A percentile compares a stretch with the other conserved stretches of the same genome.
These are phyloP conservation scores for Carassius auratus DNA, from an alignment of 2,113 vertebrate species.

Conservation along the genomic window DNA sequence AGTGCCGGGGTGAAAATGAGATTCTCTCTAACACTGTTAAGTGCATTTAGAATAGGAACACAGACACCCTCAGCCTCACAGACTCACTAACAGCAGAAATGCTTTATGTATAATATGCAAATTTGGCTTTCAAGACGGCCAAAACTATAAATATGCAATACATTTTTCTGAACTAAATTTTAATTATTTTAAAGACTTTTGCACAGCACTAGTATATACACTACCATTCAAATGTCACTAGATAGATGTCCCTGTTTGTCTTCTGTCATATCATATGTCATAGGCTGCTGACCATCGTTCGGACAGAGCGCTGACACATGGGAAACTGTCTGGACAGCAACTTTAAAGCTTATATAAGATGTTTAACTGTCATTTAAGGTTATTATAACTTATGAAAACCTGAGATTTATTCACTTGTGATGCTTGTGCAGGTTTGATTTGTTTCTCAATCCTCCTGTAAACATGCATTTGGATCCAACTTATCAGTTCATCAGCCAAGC, in stretches of 20 bases:
- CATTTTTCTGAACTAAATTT: background rate
- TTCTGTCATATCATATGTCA: background rate
- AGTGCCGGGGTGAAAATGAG: slow-evolving; percentile 6
- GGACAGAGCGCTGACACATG: background rate
- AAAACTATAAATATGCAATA: background rate
- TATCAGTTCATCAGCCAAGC: background rate
- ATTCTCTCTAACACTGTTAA: background rate
- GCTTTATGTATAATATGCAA: background rate
- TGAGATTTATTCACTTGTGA: background rate
- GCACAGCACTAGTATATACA: background rate
- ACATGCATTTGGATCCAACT: background rate
- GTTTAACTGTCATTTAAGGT: slow-evolving; percentile 8
- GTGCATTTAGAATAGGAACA: slow-evolving; percentile 19
- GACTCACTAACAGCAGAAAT: background rate
- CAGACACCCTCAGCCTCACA: background rate
- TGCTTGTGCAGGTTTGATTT: background rate
- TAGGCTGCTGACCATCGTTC: background rate
- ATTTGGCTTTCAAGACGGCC: background rate
- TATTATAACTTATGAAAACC: background rate
- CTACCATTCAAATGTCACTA: background rate
- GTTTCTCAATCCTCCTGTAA: background rate
- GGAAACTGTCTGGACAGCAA: background rate
- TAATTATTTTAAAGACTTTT: background rate
- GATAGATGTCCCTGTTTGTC: background rate
- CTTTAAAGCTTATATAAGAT: slow-evolving; percentile 16